phyloP scores from a whole-genome alignment of 2,113 vertebrate species.

The Anarhynchus alexandrinus region DNA sequence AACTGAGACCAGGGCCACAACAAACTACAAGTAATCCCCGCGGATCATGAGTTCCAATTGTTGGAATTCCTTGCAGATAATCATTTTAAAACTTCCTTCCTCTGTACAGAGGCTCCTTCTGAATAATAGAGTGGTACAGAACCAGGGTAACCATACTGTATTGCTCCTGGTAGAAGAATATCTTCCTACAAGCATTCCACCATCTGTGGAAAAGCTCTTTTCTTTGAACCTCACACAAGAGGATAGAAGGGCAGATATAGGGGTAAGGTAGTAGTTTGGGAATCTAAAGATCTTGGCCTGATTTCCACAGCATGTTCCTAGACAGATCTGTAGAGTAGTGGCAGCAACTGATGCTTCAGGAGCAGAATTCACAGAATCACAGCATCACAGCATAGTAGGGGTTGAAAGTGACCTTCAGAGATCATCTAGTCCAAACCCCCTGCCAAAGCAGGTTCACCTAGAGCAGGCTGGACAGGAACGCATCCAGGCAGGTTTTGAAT shows the following conservation, averaged over 20 bases:
- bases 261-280: background rate
- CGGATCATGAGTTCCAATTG: background rate
- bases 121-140: background rate
- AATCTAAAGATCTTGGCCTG: background rate
- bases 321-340: background rate
- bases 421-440: too few relatives aligned
- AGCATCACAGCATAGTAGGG: too few relatives aligned
- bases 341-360: background rate
- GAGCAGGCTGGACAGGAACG: too few relatives aligned
- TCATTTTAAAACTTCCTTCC: background rate
- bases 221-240: background rate
- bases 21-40: background rate
- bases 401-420: too few relatives aligned
- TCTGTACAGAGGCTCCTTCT: background rate
- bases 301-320: background rate
- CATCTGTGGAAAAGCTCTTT: background rate
- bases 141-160: background rate
- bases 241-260: background rate
- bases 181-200: accelerated
- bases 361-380: background rate
- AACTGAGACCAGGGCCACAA: background rate
- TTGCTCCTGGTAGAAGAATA: background rate
- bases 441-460: too few relatives aligned
- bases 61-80: background rate
- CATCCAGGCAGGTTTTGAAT: too few relatives aligned